Conservation (phyloP, 2,113 vertebrate genomes). For the Caretta caretta region DNA sequence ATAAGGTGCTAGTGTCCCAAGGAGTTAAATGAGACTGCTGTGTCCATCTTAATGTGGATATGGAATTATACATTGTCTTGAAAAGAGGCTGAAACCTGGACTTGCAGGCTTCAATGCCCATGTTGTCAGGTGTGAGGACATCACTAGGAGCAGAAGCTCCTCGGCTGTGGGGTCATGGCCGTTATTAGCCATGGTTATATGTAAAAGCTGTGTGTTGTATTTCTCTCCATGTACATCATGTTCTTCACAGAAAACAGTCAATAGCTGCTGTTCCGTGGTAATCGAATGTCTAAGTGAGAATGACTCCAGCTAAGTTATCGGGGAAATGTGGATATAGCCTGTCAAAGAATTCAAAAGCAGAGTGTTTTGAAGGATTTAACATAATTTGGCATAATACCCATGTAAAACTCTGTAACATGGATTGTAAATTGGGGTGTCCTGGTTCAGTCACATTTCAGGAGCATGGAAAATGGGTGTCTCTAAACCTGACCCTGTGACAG, state of each 20-base stretch:
- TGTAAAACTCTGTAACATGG: constrained; percentile 26
- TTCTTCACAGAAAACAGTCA: constrained; percentile 74
- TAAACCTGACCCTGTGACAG: constrained; percentile 40
- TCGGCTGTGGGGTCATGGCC: background rate
- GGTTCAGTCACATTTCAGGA: constrained; percentile 64
- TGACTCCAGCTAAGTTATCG: constrained; percentile 70
- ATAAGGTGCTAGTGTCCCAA: background rate
- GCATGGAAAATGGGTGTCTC: background rate
- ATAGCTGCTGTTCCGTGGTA: constrained; percentile 71
- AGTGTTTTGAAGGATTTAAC: constrained; percentile 68
- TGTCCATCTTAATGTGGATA: background rate
- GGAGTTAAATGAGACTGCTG: background rate
- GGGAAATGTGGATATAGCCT: constrained; percentile 69
- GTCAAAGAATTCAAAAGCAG: constrained; percentile 63
- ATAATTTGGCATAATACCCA: constrained; percentile 72
- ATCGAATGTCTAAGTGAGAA: constrained; percentile 72
- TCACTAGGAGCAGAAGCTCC: constrained; percentile 47
- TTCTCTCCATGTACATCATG: constrained; percentile 74
- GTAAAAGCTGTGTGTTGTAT: constrained; percentile 56
- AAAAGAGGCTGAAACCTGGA: background rate
- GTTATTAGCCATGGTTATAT: constrained; percentile 66
- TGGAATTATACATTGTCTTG: constrained; percentile 52
- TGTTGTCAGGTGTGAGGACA: constrained; percentile 67
- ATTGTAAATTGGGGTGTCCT: constrained; percentile 44
- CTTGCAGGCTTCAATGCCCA: constrained; percentile 31